phyloP scores from a whole-genome alignment of 2,113 vertebrate species.

The Nesogale talazaci region DNA sequence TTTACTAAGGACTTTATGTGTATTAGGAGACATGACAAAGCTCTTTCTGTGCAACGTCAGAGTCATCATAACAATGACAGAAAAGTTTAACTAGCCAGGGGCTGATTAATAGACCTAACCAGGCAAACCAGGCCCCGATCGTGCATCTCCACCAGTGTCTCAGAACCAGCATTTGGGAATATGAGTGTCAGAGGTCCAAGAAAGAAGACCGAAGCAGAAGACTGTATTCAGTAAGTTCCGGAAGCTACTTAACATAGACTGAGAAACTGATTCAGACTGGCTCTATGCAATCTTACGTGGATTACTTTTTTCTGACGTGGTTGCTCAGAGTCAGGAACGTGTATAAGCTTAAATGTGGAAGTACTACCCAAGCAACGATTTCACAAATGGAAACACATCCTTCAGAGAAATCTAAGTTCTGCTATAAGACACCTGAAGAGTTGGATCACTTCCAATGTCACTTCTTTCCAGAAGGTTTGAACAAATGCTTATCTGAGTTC shows the following conservation, averaged over 20 bases:
- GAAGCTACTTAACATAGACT: background rate
- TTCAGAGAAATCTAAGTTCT: background rate
- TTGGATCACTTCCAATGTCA: background rate
- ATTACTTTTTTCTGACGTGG: background rate
- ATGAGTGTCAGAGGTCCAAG: background rate
- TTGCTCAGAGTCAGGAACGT: constrained; percentile 46
- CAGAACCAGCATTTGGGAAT: background rate
- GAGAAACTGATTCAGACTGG: background rate
- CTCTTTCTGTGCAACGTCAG: background rate
- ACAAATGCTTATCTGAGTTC: background rate
- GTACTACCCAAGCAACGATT: background rate
- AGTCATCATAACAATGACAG: background rate
- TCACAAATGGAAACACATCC: background rate
- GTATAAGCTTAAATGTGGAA: background rate
- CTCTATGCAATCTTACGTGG: background rate
- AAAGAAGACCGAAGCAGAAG: background rate
- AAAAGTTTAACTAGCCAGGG: background rate
- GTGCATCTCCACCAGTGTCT: background rate
- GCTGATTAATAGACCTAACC: background rate
- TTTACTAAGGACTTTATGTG: background rate
- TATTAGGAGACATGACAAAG: background rate
- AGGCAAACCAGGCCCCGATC: background rate
- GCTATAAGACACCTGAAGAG: background rate
- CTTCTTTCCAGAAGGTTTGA: background rate
- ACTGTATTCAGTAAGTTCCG: background rate